Percentiles rank a stretch among this genome's conserved stretches.
These are phyloP conservation scores for Drosophila auraria DNA, from an alignment of 1,140 invertebrate genomes.

Conservation along the genomic window DNA sequence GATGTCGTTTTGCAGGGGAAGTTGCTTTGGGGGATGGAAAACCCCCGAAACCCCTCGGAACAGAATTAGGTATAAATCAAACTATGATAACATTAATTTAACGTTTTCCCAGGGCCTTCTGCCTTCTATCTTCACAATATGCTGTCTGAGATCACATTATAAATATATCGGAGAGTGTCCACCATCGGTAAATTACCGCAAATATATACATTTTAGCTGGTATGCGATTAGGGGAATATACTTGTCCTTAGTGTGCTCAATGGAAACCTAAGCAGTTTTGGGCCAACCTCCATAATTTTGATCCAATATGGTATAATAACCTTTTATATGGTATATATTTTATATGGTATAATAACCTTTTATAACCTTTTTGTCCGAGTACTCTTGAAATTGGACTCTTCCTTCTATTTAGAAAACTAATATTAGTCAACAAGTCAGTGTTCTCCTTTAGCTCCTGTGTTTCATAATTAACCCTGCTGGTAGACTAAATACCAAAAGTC, in stretches of 20 bases:
- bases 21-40: conserved; percentile 1
- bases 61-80: conserved; percentile 66
- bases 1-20: conserved; percentile 68
- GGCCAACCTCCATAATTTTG: too few relatives aligned
- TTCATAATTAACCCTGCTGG: conserved; percentile 17
- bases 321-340: too few relatives aligned
- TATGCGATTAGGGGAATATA: neutral
- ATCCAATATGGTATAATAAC: too few relatives aligned
- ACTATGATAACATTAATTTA: conserved; percentile 72
- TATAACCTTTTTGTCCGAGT: too few relatives aligned
- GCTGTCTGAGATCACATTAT: conserved; percentile 46
- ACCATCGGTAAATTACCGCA: conserved; percentile 3
- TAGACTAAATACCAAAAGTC: neutral
- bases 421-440: neutral
- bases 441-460: neutral
- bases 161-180: neutral
- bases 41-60: neutral
- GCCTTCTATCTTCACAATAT: conserved; percentile 70
- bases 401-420: neutral
- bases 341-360: too few relatives aligned
- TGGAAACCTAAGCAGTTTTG: neutral
- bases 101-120: conserved; percentile 45
- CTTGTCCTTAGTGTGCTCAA: neutral
- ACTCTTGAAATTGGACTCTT: too few relatives aligned
- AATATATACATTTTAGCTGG: neutral